A percentile compares a stretch with the other conserved stretches of the same genome.
These are phyloP conservation scores for Triplophysa yarkandensis DNA, from an alignment of 2,797 vertebrate species.

Conservation along the genomic window DNA sequence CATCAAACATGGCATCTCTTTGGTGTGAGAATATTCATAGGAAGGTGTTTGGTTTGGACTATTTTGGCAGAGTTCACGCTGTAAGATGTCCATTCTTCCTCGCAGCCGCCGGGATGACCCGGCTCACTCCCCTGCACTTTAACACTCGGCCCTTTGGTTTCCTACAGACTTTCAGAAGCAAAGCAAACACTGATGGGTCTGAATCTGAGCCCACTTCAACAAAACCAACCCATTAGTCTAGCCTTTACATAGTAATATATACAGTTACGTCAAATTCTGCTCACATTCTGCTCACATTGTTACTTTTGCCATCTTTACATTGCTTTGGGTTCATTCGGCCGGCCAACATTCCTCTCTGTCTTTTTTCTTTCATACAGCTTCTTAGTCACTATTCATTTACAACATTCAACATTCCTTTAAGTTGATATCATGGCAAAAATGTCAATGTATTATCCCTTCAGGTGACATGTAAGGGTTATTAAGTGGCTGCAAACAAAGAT, in stretches of 20 bases:
- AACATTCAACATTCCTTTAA: constrained; percentile 66
- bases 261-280: constrained; percentile 39
- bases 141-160: constrained; percentile 61
- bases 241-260: constrained; percentile 41
- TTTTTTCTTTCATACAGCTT: no score
- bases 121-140: constrained; percentile 25
- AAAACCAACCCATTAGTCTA: constrained; percentile 24
- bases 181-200: constrained; percentile 60
- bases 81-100: constrained; percentile 13
- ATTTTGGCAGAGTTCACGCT: constrained; percentile 20
- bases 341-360: constrained; percentile 19
- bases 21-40: not conserved
- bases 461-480: constrained; percentile 49
- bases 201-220: constrained; percentile 44
- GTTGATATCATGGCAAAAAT: constrained; percentile 70
- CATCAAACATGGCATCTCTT: constrained; percentile 49
- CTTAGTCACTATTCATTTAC: no score
- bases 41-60: constrained; percentile 43
- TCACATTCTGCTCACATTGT: constrained; percentile 36
- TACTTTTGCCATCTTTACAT: constrained; percentile 35
- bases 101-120: constrained; percentile 16
- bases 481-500: constrained; percentile 18
- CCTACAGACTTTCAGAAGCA: constrained; percentile 58
- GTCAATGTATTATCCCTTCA: constrained; percentile 57
- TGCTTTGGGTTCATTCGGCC: constrained; percentile 32